Evolutionary conservation across 1,140 invertebrate species (phyloP).

Genomic region (Leptonema lineaticorne): DNA sequence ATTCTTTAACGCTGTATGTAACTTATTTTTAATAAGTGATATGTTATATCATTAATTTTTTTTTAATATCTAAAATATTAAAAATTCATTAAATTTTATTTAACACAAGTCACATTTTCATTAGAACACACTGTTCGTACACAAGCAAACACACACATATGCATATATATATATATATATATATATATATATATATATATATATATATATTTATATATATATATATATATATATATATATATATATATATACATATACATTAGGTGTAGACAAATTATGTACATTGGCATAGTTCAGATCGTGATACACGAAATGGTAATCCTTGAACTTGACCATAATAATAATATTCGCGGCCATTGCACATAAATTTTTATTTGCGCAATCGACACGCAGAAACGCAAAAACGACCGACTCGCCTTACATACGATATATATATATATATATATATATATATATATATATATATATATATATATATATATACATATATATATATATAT

Average conservation of each 20-base stretch:
- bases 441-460: too few species aligned
- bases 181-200: not conserved
- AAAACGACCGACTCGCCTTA: too few species aligned
- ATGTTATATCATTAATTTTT: too few species aligned
- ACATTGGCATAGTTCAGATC: not conserved
- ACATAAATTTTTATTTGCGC: not conserved
- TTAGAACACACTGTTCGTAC: too few species aligned
- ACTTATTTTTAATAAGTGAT: too few species aligned
- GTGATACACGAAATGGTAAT: conserved; percentile 10
- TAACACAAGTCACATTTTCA: too few species aligned
- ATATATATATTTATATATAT: not conserved
- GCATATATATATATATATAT: not conserved
- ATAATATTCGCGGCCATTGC: not conserved
- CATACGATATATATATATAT: too few species aligned
- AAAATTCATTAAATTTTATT: too few species aligned
- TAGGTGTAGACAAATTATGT: not conserved
- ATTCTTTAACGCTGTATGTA: too few species aligned
- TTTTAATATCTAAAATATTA: too few species aligned
- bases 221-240: not conserved
- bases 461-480: too few species aligned
- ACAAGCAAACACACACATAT: not conserved
- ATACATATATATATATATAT: too few species aligned
- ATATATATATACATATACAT: not conserved
- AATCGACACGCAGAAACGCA: not conserved
- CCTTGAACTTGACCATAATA: conserved; percentile 9